These are phyloP conservation scores for Brachionus paranguensis DNA, from an alignment of 1,140 invertebrate species.

Conservation along the genomic window DNA sequence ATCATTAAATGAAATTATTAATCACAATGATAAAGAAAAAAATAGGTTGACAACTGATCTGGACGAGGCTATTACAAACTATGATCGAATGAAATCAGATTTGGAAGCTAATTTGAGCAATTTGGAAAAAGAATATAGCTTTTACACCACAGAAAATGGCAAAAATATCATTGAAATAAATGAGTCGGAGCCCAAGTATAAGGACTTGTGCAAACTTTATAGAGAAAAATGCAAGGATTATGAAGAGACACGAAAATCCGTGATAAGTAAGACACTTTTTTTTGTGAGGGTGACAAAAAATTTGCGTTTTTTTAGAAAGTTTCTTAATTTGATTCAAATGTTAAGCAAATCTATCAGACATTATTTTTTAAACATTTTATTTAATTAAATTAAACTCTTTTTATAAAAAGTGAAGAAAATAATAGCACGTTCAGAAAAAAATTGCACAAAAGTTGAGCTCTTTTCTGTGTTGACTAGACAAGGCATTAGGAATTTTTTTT, in stretches of 20 bases:
- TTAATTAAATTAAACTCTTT: too few relatives aligned
- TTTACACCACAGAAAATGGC: neutral
- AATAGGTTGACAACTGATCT: neutral
- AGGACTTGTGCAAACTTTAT: neutral
- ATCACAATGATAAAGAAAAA: constrained; percentile 1
- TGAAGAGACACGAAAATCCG: constrained; percentile 1
- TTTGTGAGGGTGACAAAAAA: neutral
- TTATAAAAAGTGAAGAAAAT: too few relatives aligned
- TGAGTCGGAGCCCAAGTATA: neutral
- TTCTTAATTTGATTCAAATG: too few relatives aligned
- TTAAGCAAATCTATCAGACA: too few relatives aligned
- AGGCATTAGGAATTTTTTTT: too few relatives aligned
- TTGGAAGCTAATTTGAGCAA: neutral
- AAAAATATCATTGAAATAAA: neutral
- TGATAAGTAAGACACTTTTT: neutral
- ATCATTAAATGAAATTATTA: neutral
- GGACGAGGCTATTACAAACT: neutral
- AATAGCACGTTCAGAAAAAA: too few relatives aligned
- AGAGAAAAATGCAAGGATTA: neutral
- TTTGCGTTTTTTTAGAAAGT: too few relatives aligned
- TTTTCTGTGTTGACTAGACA: too few relatives aligned
- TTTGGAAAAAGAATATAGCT: neutral
- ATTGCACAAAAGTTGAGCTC: too few relatives aligned
- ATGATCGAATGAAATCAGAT: neutral
- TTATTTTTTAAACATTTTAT: neutral